Percentiles rank a stretch among this genome's conserved stretches.
Conservation (phyloP, 2,888 invertebrate species). For the Caradrina clavipalpis region DNA sequence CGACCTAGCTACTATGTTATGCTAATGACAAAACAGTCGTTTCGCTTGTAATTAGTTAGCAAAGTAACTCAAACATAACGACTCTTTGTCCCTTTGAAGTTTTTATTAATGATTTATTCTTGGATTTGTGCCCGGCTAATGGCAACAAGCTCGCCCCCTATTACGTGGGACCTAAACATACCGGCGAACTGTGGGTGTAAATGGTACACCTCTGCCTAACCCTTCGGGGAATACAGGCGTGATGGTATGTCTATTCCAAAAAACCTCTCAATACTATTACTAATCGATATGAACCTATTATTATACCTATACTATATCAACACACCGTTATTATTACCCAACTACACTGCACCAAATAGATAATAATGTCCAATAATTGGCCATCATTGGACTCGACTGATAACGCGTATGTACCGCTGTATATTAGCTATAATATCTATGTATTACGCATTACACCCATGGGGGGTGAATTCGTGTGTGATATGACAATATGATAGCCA, state of each 20-base stretch:
- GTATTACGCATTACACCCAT: slow-evolving; percentile 17
- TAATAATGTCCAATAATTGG: slow-evolving; percentile 34
- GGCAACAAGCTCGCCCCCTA: too few species aligned
- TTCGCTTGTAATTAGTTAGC: slow-evolving; percentile 10
- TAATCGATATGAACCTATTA: too few species aligned
- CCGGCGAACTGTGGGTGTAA: too few species aligned
- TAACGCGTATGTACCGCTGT: slow-evolving; percentile 17
- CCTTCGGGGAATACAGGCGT: too few species aligned
- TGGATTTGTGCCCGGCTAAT: too few species aligned
- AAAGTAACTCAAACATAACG: not conserved
- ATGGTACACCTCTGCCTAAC: too few species aligned
- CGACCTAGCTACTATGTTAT: not conserved
- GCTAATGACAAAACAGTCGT: not conserved
- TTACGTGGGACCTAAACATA: too few species aligned
- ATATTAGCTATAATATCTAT: slow-evolving; percentile 18
- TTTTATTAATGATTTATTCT: not conserved
- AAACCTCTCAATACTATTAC: not conserved
- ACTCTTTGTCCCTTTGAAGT: not conserved
- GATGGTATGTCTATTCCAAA: too few species aligned
- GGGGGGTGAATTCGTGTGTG: slow-evolving; percentile 25
- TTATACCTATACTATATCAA: not conserved
- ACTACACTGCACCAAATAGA: not conserved
- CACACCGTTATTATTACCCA: not conserved
- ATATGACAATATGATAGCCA: slow-evolving; percentile 6
- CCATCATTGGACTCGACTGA: slow-evolving; percentile 24